phyloP scores from a whole-genome alignment of 2,797 vertebrate genomes.

The Sternotherus odoratus region DNA sequence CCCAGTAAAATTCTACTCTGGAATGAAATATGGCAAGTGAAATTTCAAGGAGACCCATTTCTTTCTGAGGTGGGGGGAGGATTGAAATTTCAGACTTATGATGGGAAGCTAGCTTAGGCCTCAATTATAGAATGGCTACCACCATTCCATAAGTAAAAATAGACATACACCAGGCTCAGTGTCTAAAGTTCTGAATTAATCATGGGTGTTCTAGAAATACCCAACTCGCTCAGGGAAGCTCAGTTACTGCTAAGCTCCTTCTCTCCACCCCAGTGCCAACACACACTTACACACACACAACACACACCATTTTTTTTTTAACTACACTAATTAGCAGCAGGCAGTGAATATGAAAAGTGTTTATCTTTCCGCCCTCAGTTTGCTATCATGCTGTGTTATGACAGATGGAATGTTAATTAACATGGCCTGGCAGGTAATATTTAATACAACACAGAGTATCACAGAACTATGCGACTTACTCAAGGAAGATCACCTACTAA shows the following conservation, averaged over 20 bases:
- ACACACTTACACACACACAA: neutral
- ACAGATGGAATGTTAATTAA: conserved; percentile 76
- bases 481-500: conserved; percentile 50
- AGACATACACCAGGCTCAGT: conserved; percentile 58
- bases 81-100: conserved; percentile 17
- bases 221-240: conserved; percentile 58
- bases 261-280: conserved; percentile 1
- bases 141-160: conserved; percentile 57
- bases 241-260: conserved; percentile 66
- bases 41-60: conserved; percentile 47
- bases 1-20: conserved; percentile 49
- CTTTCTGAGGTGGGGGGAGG: conserved; percentile 21
- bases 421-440: conserved; percentile 66
- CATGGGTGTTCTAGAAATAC: conserved; percentile 71
- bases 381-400: conserved; percentile 71
- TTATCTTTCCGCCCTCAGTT: conserved; percentile 71
- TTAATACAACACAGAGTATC: conserved; percentile 57
- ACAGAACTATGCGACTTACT: conserved; percentile 49
- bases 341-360: conserved; percentile 75
- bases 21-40: conserved; percentile 66
- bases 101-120: conserved; percentile 5
- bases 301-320: conserved; percentile 47
- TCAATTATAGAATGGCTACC: neutral
- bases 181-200: conserved; percentile 75
- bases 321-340: conserved; percentile 78